Conservation (phyloP, 1,140 invertebrate genomes). For the Cyclina sinensis region DNA sequence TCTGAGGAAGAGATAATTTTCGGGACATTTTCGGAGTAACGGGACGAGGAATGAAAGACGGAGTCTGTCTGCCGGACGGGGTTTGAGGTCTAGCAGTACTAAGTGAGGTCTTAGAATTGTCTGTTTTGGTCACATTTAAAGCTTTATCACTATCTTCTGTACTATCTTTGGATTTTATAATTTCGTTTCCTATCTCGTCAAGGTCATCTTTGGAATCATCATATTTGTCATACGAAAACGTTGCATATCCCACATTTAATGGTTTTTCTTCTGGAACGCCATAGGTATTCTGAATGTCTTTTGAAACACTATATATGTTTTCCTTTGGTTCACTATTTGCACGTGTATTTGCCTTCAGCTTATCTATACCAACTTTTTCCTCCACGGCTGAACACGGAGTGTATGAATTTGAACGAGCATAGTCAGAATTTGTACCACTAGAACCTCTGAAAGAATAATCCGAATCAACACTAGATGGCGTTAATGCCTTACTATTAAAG, state of each 20-base stretch:
- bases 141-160: background rate
- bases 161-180: conserved; percentile 6
- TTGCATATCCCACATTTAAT: conserved; percentile 57
- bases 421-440: conserved; percentile 14
- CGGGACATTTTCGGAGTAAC: conserved; percentile 65
- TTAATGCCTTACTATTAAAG: conserved; percentile 24
- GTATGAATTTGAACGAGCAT: conserved; percentile 51
- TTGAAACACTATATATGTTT: conserved; percentile 26
- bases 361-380: conserved; percentile 17
- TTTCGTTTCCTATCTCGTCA: conserved; percentile 49
- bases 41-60: conserved; percentile 70
- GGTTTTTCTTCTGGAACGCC: conserved; percentile 36
- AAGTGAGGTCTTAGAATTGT: background rate
- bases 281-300: conserved; percentile 31
- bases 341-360: background rate
- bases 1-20: conserved; percentile 7
- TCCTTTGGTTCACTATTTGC: conserved; percentile 57
- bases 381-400: conserved; percentile 54
- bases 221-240: conserved; percentile 55
- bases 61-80: conserved; percentile 61
- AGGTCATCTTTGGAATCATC: conserved; percentile 40
- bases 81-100: conserved; percentile 62
- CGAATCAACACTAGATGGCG: conserved; percentile 55
- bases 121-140: background rate
- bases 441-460: conserved; percentile 59